These are phyloP conservation scores for Phaethornis superciliosus DNA, from an alignment of 2,113 vertebrate genomes.

Conservation along the genomic window DNA sequence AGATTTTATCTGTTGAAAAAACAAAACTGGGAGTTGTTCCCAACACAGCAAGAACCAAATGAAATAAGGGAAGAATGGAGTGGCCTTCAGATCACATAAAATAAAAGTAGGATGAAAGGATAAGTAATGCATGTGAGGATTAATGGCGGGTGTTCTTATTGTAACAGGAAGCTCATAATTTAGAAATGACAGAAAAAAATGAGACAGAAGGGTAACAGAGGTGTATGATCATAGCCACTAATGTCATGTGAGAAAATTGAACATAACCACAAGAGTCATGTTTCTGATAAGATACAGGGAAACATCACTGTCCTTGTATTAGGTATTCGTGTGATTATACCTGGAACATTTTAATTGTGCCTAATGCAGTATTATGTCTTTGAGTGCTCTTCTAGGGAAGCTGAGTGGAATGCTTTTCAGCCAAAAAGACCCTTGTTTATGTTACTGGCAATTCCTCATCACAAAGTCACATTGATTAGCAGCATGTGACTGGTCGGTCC, in stretches of 20 bases:
- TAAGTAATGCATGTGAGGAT: constrained; percentile 27
- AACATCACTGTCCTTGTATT: background rate
- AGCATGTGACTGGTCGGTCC: background rate
- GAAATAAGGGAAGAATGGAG: background rate
- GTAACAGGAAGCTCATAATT: constrained; percentile 36
- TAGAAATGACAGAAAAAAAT: constrained; percentile 33
- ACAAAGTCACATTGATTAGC: background rate
- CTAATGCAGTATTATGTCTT: background rate
- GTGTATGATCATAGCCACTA: background rate
- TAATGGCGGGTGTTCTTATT: constrained; percentile 37
- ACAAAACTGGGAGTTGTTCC: background rate
- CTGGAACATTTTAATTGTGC: background rate
- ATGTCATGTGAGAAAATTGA: background rate
- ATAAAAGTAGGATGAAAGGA: constrained; percentile 24
- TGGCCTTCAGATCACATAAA: background rate
- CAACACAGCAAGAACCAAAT: background rate
- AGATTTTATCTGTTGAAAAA: background rate
- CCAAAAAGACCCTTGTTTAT: background rate
- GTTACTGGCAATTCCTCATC: background rate
- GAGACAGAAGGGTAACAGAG: constrained; percentile 13
- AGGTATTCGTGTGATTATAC: background rate
- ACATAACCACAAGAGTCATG: background rate
- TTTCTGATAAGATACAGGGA: background rate
- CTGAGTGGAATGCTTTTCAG: background rate
- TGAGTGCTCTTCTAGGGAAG: background rate